Base-by-base conservation (phyloP, 2,888 invertebrate genomes). In the Incurvaria masculella region DNA sequence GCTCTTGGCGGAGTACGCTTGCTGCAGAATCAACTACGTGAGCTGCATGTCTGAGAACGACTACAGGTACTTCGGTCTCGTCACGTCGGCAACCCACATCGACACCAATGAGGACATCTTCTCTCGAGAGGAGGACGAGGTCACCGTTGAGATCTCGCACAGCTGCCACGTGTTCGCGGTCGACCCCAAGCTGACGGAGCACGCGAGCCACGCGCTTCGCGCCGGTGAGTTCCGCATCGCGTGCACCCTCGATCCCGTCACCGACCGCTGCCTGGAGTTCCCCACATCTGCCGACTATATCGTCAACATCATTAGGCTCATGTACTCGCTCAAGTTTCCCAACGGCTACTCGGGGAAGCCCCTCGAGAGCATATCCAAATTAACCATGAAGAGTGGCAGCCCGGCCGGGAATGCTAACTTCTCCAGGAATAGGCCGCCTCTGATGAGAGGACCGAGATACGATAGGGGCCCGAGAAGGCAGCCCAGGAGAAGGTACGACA, bases 81-180 rank as follows among this genome's bases (percentile, higher is more conserved):
- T 97, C 2, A 97, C 96, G 0, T 87, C 89, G 60, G 89, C 91
- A 0, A 85, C 88, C 51, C 72, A 81, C 50, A 78, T 78, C 0
- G 74, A 72, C 33, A 50, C 58, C 18, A 59, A 61, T 11, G 33
- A 46, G 26, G 52, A 49, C 14, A 50, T 48, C 18, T 52, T 50
- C n/a, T 21, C 46, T 44, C 27, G 42, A 10, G 43, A 40, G 14
- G 10, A 26, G 41, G 38, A 42, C 21, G 17, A 39, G 17, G 0
- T 75, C 70, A 53, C 82, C 61, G 58, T 84, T 10, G 82, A 82
- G 53, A 82, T 86, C 17, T 91, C 91, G 0, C 92, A 92, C 62
- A 94, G 96, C 46, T 96, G 97, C 62, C 97, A 97, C 68, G 94
- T 97, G 1, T 97, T 97, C 66, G 93, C 93, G 51, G 91, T 95